These are phyloP conservation scores for Leucopternis melanops DNA, from an alignment of 2,113 vertebrate genomes.

Conservation along the genomic window DNA sequence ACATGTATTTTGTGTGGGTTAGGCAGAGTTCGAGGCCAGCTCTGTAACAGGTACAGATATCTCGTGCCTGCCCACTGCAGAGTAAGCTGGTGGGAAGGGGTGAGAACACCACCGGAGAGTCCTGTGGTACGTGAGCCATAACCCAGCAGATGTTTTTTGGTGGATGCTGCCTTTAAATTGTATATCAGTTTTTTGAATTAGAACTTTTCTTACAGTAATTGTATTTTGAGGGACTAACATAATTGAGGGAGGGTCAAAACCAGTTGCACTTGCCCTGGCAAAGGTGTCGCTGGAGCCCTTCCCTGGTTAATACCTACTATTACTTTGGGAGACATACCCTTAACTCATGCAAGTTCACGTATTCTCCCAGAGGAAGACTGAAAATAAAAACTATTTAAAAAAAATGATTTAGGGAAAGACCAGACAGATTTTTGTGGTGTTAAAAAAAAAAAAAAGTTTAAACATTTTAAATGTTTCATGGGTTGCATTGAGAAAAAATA, in stretches of 20 bases:
- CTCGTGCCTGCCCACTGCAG: neutral
- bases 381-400: neutral
- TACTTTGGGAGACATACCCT: neutral
- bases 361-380: neutral
- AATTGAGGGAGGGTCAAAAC: neutral
- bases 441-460: too few relatives aligned
- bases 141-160: neutral
- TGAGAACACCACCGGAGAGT: fast-evolving
- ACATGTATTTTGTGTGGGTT: neutral
- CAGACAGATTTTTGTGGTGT: neutral
- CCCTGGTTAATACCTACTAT: neutral
- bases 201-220: neutral
- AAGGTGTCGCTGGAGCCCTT: neutral
- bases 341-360: neutral
- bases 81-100: neutral
- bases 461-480: neutral
- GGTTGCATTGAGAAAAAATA: neutral
- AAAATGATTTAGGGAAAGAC: neutral
- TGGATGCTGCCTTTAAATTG: neutral
- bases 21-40: neutral
- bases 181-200: neutral
- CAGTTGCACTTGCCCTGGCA: neutral
- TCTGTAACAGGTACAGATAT: fast-evolving
- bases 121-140: neutral
- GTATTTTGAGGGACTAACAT: neutral